These are phyloP conservation scores for Myiotriccus ornatus DNA, from an alignment of 2,797 vertebrate species.

Conservation along the genomic window DNA sequence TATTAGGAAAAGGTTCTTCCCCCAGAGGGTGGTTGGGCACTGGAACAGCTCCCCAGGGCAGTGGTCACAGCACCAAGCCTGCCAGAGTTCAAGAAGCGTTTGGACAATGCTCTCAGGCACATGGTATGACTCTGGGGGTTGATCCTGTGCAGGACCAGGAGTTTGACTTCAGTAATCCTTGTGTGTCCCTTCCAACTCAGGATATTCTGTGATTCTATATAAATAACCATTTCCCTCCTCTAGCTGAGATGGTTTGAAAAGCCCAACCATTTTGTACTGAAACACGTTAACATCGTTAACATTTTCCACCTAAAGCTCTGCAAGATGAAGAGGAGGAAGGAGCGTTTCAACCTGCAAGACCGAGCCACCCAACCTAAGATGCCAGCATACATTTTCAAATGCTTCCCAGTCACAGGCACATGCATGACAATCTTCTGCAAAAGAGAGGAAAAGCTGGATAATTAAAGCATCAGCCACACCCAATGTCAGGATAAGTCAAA, in stretches of 20 bases:
- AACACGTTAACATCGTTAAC: not conserved
- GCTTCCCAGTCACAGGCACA: not conserved
- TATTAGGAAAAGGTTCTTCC: not conserved
- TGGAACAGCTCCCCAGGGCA: not conserved
- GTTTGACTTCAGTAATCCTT: accelerated
- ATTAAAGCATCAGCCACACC: not conserved
- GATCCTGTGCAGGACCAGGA: not conserved
- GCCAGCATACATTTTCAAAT: not conserved
- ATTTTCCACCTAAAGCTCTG: not conserved
- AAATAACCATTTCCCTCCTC: not conserved
- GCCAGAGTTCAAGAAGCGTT: accelerated
- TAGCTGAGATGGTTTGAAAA: not conserved
- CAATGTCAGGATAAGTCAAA: not conserved
- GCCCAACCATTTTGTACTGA: not conserved
- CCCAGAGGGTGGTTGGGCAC: not conserved
- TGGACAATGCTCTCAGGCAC: not conserved
- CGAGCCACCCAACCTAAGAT: not conserved
- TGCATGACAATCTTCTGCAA: not conserved
- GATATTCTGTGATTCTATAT: not conserved
- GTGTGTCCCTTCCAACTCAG: not conserved
- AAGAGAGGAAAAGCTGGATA: not conserved
- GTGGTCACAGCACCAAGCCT: not conserved
- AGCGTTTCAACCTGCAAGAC: not conserved
- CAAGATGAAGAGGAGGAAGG: not conserved
- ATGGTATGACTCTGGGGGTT: not conserved